Evolutionary conservation across 2,113 vertebrate genomes (phyloP), one percentile per base, ranked within the genome.

Genomic region (Reinhardtius hippoglossoides): DNA sequence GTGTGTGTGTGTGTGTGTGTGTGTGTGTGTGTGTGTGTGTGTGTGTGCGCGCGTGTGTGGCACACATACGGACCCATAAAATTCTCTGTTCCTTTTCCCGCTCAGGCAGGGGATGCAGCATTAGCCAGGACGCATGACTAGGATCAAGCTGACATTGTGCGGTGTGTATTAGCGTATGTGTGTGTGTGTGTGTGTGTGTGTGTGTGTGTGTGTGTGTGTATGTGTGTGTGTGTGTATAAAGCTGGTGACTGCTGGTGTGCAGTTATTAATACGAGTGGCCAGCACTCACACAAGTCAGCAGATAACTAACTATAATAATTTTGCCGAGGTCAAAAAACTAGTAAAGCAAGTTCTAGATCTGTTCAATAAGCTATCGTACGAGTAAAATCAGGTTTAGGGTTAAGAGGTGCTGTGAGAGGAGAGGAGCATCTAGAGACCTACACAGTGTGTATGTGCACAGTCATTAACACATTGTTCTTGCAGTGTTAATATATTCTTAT

Each of bases 111-210:
- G 44, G 14, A 73, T 37, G 55, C 60, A 68, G 76, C 56, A 70
- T 89, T 83, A 89, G 74, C 78, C 77, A 71, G 12, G 42, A 76
- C 21, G 24, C 84, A 76, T 88, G 87, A 86, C 83, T 79, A 13
- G 81, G 83, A 84, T 80, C 78, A 86, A 70, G 76, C 64, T 66
- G 27, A 52, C 67, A 74, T 23, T 57, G 13, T 16, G 24, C 9
- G 20, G 60, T 57, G 78, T 54, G 57, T 35, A 61, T 56, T 57
- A 35, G 62, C 5, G 50, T 27, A 63, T 78, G 55, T 80, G 21
- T 63, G 64, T 54, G 57, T 35, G 52, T 21, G 35, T 44, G 18
- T 72, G 56, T 57, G 70, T 81, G 55, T 80, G 20, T 59, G 64
- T 52, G 57, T 35, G 52, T 21, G 37, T 44, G 18, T 72, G 56